Conservation (phyloP, 2,113 vertebrate genomes). For the Meleagris gallopavo region DNA sequence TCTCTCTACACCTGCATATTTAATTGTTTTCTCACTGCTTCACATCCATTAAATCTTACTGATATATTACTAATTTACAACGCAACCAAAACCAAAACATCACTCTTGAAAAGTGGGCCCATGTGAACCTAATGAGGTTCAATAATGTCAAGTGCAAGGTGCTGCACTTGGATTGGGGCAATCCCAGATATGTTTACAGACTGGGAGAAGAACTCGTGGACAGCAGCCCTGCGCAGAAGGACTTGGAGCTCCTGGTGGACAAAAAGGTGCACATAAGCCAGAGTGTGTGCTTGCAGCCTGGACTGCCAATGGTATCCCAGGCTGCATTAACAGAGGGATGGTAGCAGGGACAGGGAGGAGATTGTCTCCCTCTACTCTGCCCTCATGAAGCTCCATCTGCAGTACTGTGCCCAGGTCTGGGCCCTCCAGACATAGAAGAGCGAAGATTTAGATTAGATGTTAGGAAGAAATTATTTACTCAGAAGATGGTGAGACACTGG, state of each 20-base stretch:
- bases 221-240: neutral
- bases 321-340: neutral
- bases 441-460: neutral
- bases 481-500: neutral
- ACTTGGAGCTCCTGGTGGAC: neutral
- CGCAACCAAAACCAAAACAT: neutral
- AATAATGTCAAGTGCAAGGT: neutral
- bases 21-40: no score
- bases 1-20: neutral
- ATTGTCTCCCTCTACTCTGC: no score
- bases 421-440: neutral
- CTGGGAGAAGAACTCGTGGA: neutral
- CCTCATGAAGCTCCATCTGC: no score
- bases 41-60: neutral
- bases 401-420: no score
- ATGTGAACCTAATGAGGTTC: neutral
- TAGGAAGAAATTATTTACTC: neutral
- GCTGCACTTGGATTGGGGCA: neutral
- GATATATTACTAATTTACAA: neutral
- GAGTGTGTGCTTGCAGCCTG: no score
- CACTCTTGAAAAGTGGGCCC: neutral
- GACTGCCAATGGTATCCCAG: no score
- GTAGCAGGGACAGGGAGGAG: no score
- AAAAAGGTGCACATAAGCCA: neutral
- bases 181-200: neutral